Evolutionary conservation across 1,140 invertebrate genomes (phyloP).

Genomic region (Drosophila athabasca): DNA sequence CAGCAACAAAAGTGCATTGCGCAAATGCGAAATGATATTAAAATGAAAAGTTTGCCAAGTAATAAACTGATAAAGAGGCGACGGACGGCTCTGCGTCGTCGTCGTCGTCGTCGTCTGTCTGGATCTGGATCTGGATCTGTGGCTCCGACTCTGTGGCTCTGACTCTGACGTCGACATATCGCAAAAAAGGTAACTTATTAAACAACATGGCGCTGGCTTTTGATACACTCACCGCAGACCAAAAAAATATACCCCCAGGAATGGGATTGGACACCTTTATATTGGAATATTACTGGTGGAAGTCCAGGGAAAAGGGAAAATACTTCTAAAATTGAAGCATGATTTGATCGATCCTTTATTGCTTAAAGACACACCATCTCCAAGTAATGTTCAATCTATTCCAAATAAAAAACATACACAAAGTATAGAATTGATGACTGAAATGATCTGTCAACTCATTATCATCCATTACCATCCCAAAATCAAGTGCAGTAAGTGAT

Average conservation of each 20-base stretch:
- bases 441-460: too few relatives aligned
- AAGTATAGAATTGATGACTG: too few relatives aligned
- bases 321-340: too few relatives aligned
- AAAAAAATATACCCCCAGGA: neutral
- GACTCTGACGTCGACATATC: constrained; percentile 69
- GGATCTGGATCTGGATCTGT: neutral
- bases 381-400: too few relatives aligned
- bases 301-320: too few relatives aligned
- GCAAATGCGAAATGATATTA: constrained; percentile 79
- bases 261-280: neutral
- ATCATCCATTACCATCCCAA: too few relatives aligned
- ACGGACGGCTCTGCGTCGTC: constrained; percentile 59
- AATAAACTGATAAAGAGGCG: constrained; percentile 83
- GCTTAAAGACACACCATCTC: too few relatives aligned
- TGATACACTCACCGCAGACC: constrained; percentile 27
- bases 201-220: constrained; percentile 72
- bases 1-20: constrained; percentile 63
- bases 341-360: too few relatives aligned
- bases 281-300: too few relatives aligned
- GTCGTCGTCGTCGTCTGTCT: constrained; percentile 9
- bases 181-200: constrained; percentile 77
- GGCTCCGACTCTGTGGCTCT: constrained; percentile 1
- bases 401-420: too few relatives aligned
- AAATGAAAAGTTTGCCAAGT: constrained; percentile 82
- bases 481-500: too few relatives aligned